Base-by-base conservation (phyloP, 2,113 vertebrate genomes). In the Petroica traversi region DNA sequence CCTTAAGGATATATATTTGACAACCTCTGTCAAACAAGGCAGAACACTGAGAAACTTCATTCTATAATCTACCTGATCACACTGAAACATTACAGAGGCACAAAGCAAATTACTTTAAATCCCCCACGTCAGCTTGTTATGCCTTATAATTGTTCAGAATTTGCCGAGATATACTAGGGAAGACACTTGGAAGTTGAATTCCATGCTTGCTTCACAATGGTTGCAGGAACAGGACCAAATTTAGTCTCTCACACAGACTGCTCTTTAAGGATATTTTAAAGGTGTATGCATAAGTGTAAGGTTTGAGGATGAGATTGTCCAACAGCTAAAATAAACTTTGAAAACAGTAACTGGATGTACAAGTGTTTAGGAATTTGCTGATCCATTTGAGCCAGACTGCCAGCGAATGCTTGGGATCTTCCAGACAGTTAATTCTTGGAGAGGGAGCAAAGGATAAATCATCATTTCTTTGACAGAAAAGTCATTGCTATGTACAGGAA, bases 61-160 rank as follows among this genome's bases (percentile, higher is more conserved):
- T 57, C 28, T 68, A 4, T 14, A 33, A 55, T 31, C 33, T 40
- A 29, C 45, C 4, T 36, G 28, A 75, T 49, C 24, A 20, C 19
- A 43, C 6, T 19, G 25, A 31, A 92, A 40, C 29, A 14, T 14
- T 24, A 40, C 14, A 33, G 4, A 18, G 15, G 40, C 23, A 31
- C 1, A 34, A 29, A 49, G 23, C 1, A 67, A 78, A 58, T 9
- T 0, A 59, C 5, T 46, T 54, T 0, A 5, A 78, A 55, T 33
- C 7, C 19, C 23, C 20, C 38, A 14, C 6, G 6, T 6, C 1
- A 8, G 29, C 9, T 14, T 16, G 4, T 2, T 22, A 10, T 31
- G 45, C 31, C 34, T 66, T 19, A 8, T 6, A 82, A 29, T 28
- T 43, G 26, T 18, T 54, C 62, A 72, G 57, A 58, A 58, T 49